A percentile compares a stretch with the other conserved stretches of the same genome.
These are phyloP conservation scores for Apamea anceps DNA, from an alignment of 2,888 invertebrate species.

Conservation along the genomic window DNA sequence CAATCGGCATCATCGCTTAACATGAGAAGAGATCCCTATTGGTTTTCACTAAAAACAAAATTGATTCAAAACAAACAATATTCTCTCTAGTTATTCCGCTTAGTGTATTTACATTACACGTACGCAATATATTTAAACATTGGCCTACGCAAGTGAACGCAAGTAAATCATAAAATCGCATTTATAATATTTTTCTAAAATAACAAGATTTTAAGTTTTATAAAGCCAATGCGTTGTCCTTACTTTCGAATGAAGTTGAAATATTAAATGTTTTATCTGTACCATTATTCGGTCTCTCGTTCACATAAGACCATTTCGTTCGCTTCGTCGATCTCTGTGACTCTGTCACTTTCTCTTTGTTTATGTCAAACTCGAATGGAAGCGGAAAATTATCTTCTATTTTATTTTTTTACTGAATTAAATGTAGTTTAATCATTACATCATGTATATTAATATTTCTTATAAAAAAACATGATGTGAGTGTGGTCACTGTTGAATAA, in stretches of 20 bases:
- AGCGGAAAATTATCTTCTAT: neutral
- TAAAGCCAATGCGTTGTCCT: neutral
- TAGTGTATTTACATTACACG: neutral
- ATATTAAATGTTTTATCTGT: neutral
- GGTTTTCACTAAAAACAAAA: neutral
- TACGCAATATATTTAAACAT: neutral
- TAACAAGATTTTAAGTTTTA: neutral
- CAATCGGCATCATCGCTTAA: neutral
- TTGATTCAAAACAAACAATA: neutral
- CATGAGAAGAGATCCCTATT: neutral
- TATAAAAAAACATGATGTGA: constrained; percentile 16
- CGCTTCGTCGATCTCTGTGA: neutral
- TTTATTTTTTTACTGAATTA: neutral
- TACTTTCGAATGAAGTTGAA: neutral
- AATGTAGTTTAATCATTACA: neutral
- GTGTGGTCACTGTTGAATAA: neutral
- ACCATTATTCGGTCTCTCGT: too few species aligned
- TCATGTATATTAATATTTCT: neutral
- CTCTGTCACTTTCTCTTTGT: constrained; percentile 6
- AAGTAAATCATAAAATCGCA: neutral
- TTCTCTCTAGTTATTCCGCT: neutral
- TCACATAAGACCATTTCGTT: neutral
- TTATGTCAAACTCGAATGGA: constrained; percentile 24
- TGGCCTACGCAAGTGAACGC: neutral
- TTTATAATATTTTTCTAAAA: neutral